These are phyloP conservation scores for Hyposoter dolosus DNA, from an alignment of 2,888 invertebrate genomes.

Conservation along the genomic window DNA sequence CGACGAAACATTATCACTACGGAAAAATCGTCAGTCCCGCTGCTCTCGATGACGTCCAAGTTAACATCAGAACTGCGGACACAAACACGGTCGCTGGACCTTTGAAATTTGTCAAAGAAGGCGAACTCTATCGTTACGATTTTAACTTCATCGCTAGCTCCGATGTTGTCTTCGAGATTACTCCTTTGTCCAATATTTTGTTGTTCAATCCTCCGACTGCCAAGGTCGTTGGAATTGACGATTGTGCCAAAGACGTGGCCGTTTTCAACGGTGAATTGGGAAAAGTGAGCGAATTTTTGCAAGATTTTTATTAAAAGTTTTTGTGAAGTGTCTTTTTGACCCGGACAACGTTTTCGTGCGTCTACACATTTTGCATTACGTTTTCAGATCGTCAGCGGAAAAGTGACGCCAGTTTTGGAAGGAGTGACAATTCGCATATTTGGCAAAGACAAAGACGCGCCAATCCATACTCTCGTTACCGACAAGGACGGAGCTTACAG, in stretches of 20 bases:
- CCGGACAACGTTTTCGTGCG: neutral
- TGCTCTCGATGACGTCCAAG: constrained; percentile 84
- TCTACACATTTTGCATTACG: no score
- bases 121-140: constrained; percentile 80
- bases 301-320: neutral
- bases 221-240: constrained; percentile 88
- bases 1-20: constrained; percentile 79
- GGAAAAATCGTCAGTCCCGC: constrained; percentile 77
- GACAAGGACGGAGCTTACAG: constrained; percentile 91
- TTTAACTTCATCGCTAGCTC: constrained; percentile 83
- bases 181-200: constrained; percentile 90
- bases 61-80: constrained; percentile 81
- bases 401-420: constrained; percentile 78
- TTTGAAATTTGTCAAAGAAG: constrained; percentile 72
- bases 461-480: constrained; percentile 85
- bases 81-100: constrained; percentile 78
- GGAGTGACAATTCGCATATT: constrained; percentile 81
- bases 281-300: constrained; percentile 73
- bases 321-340: neutral
- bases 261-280: constrained; percentile 88
- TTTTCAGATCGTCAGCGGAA: constrained; percentile 79
- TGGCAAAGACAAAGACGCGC: constrained; percentile 78
- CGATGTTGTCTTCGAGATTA: constrained; percentile 86
- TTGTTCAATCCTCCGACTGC: constrained; percentile 89
- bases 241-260: constrained; percentile 89